phyloP scores from a whole-genome alignment of 2,113 vertebrate genomes.

The Oostethus manadensis region DNA sequence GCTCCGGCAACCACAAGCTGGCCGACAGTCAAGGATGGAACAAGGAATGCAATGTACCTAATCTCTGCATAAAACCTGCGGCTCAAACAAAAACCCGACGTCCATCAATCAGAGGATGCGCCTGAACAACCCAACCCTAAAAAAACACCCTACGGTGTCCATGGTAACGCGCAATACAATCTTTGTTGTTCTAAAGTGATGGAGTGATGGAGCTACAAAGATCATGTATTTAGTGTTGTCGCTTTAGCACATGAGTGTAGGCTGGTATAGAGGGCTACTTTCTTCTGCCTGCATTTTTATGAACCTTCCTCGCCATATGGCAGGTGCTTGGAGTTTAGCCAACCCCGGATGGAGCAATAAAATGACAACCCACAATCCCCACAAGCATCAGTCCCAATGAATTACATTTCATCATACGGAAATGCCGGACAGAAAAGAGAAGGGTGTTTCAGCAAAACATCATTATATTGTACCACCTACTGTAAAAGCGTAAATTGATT shows the following conservation, averaged over 20 bases:
- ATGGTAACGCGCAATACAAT: neutral
- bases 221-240: neutral
- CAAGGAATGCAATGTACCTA: conserved; percentile 43
- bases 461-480: no score
- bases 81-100: neutral
- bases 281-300: conserved; percentile 1
- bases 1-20: conserved; percentile 20
- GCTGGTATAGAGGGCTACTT: no score
- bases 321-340: neutral
- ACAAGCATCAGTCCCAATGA: no score
- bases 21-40: conserved; percentile 38
- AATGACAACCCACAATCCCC: no score
- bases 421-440: no score
- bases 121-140: neutral
- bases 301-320: neutral
- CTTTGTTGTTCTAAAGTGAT: no score
- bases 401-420: no score
- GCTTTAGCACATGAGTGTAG: no score
- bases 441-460: no score
- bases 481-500: no score
- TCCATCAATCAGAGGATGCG: conserved; percentile 36
- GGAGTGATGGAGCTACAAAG: neutral
- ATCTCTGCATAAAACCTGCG: conserved; percentile 15
- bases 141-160: conserved; percentile 21
- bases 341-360: conserved; percentile 2